Evolutionary conservation across 2,797 vertebrate species (phyloP).

Genomic region (Myioborus melanocephalus): DNA sequence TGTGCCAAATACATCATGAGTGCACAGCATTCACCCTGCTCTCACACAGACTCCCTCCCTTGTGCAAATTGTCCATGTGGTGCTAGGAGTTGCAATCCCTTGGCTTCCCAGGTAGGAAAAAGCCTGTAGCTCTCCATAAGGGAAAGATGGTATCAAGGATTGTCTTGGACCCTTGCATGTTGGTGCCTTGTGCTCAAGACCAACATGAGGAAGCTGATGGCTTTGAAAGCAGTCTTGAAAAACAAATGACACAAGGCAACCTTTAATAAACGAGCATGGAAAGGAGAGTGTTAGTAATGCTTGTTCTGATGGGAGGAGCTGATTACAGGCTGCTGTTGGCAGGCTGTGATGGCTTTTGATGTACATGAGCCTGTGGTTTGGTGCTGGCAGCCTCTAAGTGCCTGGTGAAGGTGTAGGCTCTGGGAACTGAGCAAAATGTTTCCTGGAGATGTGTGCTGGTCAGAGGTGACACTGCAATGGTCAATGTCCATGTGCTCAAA

Average conservation of each 20-base stretch:
- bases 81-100: neutral
- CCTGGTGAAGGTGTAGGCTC: neutral
- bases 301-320: conserved; percentile 36
- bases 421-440: neutral
- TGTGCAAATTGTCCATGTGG: rapidly evolving
- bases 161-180: neutral
- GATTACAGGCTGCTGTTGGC: conserved; percentile 45
- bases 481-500: neutral
- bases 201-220: neutral
- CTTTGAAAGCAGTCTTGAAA: conserved; percentile 29
- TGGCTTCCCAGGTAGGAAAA: neutral
- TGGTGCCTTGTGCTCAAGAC: neutral
- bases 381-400: neutral
- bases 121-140: neutral
- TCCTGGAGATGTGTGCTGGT: neutral
- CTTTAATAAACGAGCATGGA: neutral
- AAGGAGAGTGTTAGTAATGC: conserved; percentile 39
- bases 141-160: neutral
- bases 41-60: neutral
- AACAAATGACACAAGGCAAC: conserved; percentile 44
- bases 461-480: neutral
- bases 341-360: neutral
- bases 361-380: neutral
- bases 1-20: neutral
- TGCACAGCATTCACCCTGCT: neutral